Percentiles rank a stretch among this genome's conserved stretches.
These are phyloP conservation scores for Drosophila bifasciata DNA, from an alignment of 1,140 invertebrate species.

Conservation along the genomic window DNA sequence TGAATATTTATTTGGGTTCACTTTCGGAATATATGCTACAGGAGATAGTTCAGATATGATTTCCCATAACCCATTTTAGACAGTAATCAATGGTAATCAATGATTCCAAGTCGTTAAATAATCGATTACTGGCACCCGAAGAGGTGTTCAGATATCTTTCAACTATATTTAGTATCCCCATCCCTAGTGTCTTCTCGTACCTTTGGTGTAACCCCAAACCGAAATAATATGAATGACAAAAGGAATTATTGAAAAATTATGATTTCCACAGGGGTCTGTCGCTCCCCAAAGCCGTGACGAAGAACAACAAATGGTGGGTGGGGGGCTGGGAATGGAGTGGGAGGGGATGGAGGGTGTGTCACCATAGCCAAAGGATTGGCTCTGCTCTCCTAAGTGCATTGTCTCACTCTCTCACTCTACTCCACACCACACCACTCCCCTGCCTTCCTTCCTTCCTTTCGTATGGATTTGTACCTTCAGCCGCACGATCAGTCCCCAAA, in stretches of 20 bases:
- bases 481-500: conserved; percentile 6
- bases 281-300: conserved; percentile 32
- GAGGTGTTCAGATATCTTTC: neutral
- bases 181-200: conserved; percentile 3
- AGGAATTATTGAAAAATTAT: conserved; percentile 56
- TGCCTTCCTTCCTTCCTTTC: conserved; percentile 5
- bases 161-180: conserved; percentile 7
- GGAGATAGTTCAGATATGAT: too few species aligned
- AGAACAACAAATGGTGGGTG: conserved; percentile 1
- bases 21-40: too few species aligned
- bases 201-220: conserved; percentile 34
- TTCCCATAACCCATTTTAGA: too few species aligned
- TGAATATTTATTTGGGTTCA: neutral
- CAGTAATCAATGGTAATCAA: too few species aligned
- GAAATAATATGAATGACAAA: conserved; percentile 29
- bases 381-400: conserved; percentile 30
- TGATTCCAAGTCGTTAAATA: too few species aligned
- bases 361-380: conserved; percentile 65
- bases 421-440: neutral
- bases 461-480: conserved; percentile 14
- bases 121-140: neutral
- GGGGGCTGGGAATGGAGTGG: neutral
- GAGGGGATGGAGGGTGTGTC: conserved; percentile 17
- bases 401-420: conserved; percentile 27
- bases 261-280: conserved; percentile 26